A percentile compares a stretch with the other conserved stretches of the same genome.
Evolutionary conservation across 1,140 invertebrate genomes (phyloP).

Genomic region (Neodiprion pinetum): DNA sequence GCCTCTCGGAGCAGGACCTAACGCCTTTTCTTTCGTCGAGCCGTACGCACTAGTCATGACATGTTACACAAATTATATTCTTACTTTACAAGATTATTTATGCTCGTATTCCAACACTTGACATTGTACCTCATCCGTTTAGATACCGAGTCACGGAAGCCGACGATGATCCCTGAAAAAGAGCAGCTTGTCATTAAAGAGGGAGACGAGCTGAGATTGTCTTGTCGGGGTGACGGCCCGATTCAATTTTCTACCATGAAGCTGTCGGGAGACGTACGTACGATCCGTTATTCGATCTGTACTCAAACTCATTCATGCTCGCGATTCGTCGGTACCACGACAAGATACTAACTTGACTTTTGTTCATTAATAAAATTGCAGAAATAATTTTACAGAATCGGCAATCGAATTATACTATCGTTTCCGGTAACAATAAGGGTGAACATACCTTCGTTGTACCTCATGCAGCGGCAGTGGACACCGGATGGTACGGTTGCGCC

Average conservation of each 20-base stretch:
- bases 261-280: slow-evolving; percentile 14
- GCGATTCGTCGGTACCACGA: background rate
- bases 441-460: slow-evolving; percentile 30
- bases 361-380: background rate
- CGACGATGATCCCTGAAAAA: slow-evolving; percentile 18
- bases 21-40: no score
- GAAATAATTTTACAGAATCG: background rate
- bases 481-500: slow-evolving; percentile 69
- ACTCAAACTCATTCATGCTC: slow-evolving; percentile 13
- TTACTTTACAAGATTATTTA: no score
- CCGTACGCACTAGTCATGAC: no score
- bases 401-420: background rate
- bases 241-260: slow-evolving; percentile 38
- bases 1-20: no score
- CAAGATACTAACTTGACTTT: background rate
- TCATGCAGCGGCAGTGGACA: slow-evolving; percentile 49
- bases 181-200: slow-evolving; percentile 40
- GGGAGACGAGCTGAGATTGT: slow-evolving; percentile 36
- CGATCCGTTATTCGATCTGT: background rate
- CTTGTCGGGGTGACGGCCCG: slow-evolving; percentile 25
- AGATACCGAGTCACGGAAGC: slow-evolving; percentile 30
- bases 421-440: background rate
- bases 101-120: no score
- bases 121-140: no score
- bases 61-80: no score